Conservation (phyloP, 1,140 invertebrate genomes). For the Megalonaias nervosa region DNA sequence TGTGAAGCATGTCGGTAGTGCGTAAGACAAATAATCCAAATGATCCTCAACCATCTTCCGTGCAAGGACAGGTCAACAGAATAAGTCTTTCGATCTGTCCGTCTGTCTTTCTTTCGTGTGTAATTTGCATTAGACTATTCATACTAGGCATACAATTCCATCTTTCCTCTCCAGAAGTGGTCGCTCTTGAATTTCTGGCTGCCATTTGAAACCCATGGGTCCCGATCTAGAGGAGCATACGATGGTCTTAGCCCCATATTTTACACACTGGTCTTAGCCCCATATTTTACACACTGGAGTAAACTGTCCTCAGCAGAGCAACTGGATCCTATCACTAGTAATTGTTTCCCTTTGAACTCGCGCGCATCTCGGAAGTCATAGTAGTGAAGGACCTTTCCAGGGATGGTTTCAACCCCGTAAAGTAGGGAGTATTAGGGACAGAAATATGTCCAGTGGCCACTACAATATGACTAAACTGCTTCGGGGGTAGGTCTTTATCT, state of each 20-base stretch:
- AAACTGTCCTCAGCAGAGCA: constrained; percentile 31
- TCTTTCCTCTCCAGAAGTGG: constrained; percentile 14
- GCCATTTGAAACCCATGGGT: constrained; percentile 32
- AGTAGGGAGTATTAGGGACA: constrained; percentile 8
- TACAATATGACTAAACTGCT: constrained; percentile 25
- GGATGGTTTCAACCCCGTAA: constrained; percentile 20
- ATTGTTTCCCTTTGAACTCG: constrained; percentile 20
- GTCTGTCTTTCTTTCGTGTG: not conserved
- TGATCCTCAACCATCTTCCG: not conserved
- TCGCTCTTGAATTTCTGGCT: constrained; percentile 22
- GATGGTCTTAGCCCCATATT: too few relatives aligned
- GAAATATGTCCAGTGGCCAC: constrained; percentile 25
- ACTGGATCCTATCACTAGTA: constrained; percentile 21
- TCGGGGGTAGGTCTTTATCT: not conserved
- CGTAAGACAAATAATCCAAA: too few relatives aligned
- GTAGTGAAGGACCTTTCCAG: constrained; percentile 23
- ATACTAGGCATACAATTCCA: not conserved
- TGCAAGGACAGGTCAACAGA: not conserved
- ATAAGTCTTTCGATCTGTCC: not conserved
- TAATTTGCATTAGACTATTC: not conserved
- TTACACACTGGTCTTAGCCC: too few relatives aligned
- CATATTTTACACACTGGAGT: constrained; percentile 24
- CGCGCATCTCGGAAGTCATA: constrained; percentile 29
- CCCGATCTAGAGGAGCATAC: constrained; percentile 13
- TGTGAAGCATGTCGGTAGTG: too few relatives aligned